These are phyloP conservation scores for Ernsta delagoae DNA, from an alignment of 2,888 invertebrate genomes.

Conservation along the genomic window DNA sequence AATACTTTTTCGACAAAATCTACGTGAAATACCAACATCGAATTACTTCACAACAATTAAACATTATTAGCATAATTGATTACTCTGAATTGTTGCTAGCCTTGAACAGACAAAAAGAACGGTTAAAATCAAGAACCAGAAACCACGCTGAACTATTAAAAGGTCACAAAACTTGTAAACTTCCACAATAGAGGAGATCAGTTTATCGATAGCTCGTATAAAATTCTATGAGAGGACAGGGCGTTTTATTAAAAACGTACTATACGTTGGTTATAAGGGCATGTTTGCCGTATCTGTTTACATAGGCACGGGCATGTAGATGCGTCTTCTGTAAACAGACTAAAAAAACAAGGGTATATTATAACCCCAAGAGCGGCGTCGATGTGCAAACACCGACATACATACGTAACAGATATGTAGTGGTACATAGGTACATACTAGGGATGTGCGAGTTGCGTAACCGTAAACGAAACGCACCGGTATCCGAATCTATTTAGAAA, in stretches of 20 bases:
- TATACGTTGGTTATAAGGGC: slow-evolving; percentile 73
- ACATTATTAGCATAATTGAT: slow-evolving; percentile 8
- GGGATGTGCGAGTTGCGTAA: neutral
- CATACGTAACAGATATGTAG: slow-evolving; percentile 47
- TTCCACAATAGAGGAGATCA: slow-evolving; percentile 6
- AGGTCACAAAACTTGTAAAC: slow-evolving; percentile 15
- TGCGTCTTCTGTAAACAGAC: slow-evolving; percentile 81
- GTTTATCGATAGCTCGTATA: slow-evolving; percentile 53
- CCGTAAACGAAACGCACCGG: neutral
- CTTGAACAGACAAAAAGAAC: slow-evolving; percentile 1
- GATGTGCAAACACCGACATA: slow-evolving; percentile 40
- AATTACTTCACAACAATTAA: slow-evolving; percentile 3
- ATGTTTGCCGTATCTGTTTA: slow-evolving; percentile 78
- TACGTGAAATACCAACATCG: neutral
- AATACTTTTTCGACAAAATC: too few relatives aligned
- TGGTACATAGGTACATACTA: neutral
- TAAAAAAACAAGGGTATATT: slow-evolving; percentile 82
- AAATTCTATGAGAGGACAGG: slow-evolving; percentile 60
- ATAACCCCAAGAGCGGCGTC: slow-evolving; percentile 52
- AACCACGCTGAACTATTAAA: neutral
- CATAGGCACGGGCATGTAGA: slow-evolving; percentile 77
- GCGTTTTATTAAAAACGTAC: slow-evolving; percentile 64
- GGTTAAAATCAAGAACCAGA: neutral
- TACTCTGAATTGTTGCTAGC: slow-evolving; percentile 1
- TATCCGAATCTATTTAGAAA: neutral